Evolutionary conservation across 92 coral and sea anemone genomes (phyloP).

Genomic region (Siderastrea siderea): DNA sequence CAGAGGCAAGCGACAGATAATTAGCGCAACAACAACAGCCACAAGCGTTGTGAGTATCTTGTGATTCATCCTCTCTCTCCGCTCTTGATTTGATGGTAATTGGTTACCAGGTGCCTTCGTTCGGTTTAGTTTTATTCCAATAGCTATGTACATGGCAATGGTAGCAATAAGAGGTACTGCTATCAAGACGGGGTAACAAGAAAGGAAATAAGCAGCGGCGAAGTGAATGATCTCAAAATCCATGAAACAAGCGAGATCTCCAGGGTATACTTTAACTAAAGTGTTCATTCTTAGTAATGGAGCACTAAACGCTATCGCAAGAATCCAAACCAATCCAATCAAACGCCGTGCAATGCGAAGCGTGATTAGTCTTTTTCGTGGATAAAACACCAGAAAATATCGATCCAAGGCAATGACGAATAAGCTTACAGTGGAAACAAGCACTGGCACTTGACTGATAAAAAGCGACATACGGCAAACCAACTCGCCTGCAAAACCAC

Average conservation of each 20-base stretch:
- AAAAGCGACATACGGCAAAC: conserved; percentile 63
- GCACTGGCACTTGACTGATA: conserved; percentile 48
- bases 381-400: conserved; percentile 76
- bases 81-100: conserved; percentile 59
- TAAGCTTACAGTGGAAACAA: conserved; percentile 70
- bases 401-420: conserved; percentile 78
- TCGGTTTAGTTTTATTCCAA: conserved; percentile 69
- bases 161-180: conserved; percentile 58
- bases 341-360: conserved; percentile 26
- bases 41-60: conserved; percentile 67
- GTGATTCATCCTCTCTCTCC: conserved; percentile 65
- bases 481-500: conserved; percentile 59
- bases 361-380: conserved; percentile 54
- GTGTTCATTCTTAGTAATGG: conserved; percentile 54
- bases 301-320: conserved; percentile 42
- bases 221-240: not conserved
- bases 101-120: conserved; percentile 73
- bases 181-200: conserved; percentile 42
- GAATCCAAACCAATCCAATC: conserved; percentile 55
- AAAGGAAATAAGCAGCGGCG: conserved; percentile 27
- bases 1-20: conserved; percentile 75
- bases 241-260: conserved; percentile 22
- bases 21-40: conserved; percentile 59
- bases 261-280: conserved; percentile 2
- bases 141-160: conserved; percentile 71